A percentile compares a stretch with the other conserved stretches of the same genome.
Conservation (phyloP, 2,888 invertebrate species). For the Spodoptera littoralis region DNA sequence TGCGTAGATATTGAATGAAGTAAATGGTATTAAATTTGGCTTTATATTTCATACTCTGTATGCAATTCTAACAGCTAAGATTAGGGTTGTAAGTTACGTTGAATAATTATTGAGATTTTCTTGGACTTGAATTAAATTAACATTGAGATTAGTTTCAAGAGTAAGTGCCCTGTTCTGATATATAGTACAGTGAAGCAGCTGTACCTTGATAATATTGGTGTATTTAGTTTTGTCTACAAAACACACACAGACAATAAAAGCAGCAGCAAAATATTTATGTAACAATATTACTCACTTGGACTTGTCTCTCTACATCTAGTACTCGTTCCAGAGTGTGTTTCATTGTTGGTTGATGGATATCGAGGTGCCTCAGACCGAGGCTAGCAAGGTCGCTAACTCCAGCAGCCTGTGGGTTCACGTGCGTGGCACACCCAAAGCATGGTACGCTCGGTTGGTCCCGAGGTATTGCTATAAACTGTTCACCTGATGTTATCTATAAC, state of each 20-base stretch:
- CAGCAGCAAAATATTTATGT: background rate
- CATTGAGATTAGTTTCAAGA: no score
- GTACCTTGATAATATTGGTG: no score
- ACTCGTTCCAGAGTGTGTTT: constrained; percentile 82
- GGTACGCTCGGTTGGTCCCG: constrained; percentile 68
- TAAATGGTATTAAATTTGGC: no score
- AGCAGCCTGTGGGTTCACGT: constrained; percentile 83
- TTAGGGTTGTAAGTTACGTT: no score
- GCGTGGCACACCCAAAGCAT: constrained; percentile 87
- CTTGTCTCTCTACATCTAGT: constrained; percentile 87
- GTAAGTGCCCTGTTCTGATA: no score
- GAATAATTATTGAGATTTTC: no score
- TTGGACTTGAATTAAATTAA: no score
- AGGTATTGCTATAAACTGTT: constrained; percentile 86
- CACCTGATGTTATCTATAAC: constrained; percentile 82
- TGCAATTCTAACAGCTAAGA: no score
- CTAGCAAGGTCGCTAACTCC: constrained; percentile 85
- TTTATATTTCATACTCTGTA: no score
- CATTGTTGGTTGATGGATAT: constrained; percentile 72
- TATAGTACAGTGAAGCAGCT: no score
- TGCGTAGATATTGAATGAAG: no score
- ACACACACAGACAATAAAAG: background rate
- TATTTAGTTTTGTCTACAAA: no score
- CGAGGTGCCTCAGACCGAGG: constrained; percentile 84
- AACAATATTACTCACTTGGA: constrained; percentile 73